phyloP scores from a whole-genome alignment of 2,888 invertebrate species.

The Entomobrya multifasciata region DNA sequence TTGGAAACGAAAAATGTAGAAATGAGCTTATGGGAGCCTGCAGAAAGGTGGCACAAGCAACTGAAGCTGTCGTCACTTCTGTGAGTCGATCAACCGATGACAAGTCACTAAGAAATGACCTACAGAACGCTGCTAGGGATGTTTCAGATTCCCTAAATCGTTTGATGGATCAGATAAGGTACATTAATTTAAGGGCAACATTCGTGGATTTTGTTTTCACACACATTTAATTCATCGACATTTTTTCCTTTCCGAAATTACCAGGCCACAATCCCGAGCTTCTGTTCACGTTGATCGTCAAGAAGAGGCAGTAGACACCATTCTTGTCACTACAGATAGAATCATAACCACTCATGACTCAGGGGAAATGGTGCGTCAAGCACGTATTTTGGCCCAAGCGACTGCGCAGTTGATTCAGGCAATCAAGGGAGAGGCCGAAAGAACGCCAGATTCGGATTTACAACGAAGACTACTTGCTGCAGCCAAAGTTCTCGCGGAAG shows the following conservation, averaged over 20 bases:
- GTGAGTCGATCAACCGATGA: constrained; percentile 88
- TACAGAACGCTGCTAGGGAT: constrained; percentile 91
- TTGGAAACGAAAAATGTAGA: constrained; percentile 82
- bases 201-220: too few species aligned
- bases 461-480: constrained; percentile 95
- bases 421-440: constrained; percentile 96
- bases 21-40: constrained; percentile 96
- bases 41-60: constrained; percentile 94
- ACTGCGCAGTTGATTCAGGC: constrained; percentile 96
- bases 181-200: too few species aligned
- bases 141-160: constrained; percentile 94
- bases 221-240: too few species aligned
- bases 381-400: constrained; percentile 94
- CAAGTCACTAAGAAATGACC: constrained; percentile 87
- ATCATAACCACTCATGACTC: constrained; percentile 93
- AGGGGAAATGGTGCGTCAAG: constrained; percentile 96
- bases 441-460: constrained; percentile 91
- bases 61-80: constrained; percentile 92
- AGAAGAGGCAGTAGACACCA: constrained; percentile 93
- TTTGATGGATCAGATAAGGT: constrained; percentile 93
- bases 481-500: constrained; percentile 89
- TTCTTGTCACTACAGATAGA: constrained; percentile 93
- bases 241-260: neutral
- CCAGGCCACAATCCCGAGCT: constrained; percentile 75
- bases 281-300: constrained; percentile 86